Evolutionary conservation across 1,140 invertebrate species (phyloP), one percentile per base, ranked within the genome.

Genomic region (Hormaphis cornu): DNA sequence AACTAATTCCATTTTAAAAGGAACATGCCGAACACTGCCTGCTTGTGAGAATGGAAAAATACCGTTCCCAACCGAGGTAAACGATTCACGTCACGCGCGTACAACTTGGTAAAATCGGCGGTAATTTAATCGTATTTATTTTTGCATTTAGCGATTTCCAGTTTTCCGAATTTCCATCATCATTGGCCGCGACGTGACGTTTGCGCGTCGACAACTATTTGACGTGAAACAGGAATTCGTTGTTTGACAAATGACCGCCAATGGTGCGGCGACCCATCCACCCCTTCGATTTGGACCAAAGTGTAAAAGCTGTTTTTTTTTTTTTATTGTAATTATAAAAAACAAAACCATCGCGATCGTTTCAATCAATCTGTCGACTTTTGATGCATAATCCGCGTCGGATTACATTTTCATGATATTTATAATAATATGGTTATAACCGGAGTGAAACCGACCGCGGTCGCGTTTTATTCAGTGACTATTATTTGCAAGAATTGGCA

Each of bases 91-190:
- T n/a, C n/a, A n/a, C n/a, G n/a, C n/a, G n/a, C n/a, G n/a, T n/a
- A n/a, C n/a, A n/a, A n/a, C n/a, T n/a, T n/a, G n/a, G 7, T 18
- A 63, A 46, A 30, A 46, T 8, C 37, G 37, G n/a, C 35, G 40
- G 37, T 63, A 44, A 46, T 63, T 42, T 28, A 63, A 63, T 63
- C 8, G 58, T 30, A 20, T 46, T 46, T 63, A 63, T 2, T 61
- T 61, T 44, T 3, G 4, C 4, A 46, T 30, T 30, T 28, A 30
- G 22, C 9, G 12, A 7, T 46, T 26, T 40, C 26, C 2, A 61
- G 37, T 61, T 46, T 61, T n/a, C n/a, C n/a, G 33, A 61, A 63
- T 46, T 46, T 28, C 40, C n/a, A 46, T 63, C 26, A 63, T 44
- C 40, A 28, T n/a, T n/a, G n/a, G n/a, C n/a, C n/a, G n/a, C n/a